Evolutionary conservation across 1,140 invertebrate genomes (phyloP).

Genomic region (Lamellibrachia luymesi): DNA sequence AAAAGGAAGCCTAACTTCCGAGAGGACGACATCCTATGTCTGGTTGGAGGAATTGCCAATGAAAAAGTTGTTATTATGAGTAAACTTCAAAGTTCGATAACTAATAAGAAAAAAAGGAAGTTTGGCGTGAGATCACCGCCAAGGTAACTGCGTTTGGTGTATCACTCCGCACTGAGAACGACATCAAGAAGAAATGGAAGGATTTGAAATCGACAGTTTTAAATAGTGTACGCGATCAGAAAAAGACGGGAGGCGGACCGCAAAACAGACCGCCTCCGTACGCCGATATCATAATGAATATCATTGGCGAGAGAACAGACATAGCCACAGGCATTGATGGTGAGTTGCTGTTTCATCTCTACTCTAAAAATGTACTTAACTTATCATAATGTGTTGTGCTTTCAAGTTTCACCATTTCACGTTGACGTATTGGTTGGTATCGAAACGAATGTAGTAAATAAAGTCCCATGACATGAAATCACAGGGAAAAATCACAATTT

Average conservation of each 20-base stretch:
- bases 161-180: not conserved
- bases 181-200: not conserved
- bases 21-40: not conserved
- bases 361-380: not conserved
- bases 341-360: not conserved
- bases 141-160: not conserved
- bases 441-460: not conserved
- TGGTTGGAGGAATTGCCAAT: not conserved
- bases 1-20: not conserved
- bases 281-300: not conserved
- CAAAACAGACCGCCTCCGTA: too few species aligned
- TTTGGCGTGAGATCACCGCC: not conserved
- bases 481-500: too few species aligned
- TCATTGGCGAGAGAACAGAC: not conserved
- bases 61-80: not conserved
- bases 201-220: not conserved
- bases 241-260: too few species aligned
- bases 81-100: not conserved
- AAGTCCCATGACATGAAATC: too few species aligned
- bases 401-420: not conserved
- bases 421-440: not conserved
- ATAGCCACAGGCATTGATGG: not conserved
- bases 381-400: not conserved
- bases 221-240: not conserved
- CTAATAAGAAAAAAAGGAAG: not conserved